Evolutionary conservation across 2,888 invertebrate genomes (phyloP).

Genomic region (Drosophila picticornis): DNA sequence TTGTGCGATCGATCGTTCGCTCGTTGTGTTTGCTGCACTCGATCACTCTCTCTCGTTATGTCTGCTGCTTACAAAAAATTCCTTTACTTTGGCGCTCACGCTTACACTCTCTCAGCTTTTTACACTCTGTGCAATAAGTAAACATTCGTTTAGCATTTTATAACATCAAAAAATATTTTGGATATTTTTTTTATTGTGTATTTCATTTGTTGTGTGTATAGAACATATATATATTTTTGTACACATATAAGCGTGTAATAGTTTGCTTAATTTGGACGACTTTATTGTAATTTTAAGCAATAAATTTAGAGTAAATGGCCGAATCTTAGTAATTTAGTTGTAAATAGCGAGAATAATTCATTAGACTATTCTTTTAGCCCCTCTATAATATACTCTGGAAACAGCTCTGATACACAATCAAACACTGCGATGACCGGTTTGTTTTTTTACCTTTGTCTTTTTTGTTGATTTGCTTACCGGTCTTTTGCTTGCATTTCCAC

Average conservation of each 20-base stretch:
- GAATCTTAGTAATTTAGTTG: background rate
- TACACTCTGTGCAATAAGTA: constrained; percentile 67
- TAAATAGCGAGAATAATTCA: background rate
- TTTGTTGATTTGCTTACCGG: constrained; percentile 59
- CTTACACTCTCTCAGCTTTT: constrained; percentile 38
- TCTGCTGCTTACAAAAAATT: constrained; percentile 38
- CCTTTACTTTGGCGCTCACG: constrained; percentile 35
- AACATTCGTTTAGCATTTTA: background rate
- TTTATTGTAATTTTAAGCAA: background rate
- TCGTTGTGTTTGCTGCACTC: constrained; percentile 28
- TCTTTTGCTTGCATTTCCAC: constrained; percentile 34
- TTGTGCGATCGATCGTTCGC: background rate
- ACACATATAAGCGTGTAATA: background rate
- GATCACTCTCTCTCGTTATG: constrained; percentile 4
- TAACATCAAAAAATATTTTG: background rate
- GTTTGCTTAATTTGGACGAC: background rate
- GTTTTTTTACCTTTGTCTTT: constrained; percentile 41
- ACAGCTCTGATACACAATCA: constrained; percentile 8
- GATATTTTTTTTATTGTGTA: background rate
- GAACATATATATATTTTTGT: background rate
- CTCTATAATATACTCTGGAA: constrained; percentile 1
- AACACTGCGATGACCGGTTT: constrained; percentile 51
- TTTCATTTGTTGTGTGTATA: background rate
- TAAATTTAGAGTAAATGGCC: background rate
- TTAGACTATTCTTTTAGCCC: background rate